Percentiles rank a stretch among this genome's conserved stretches.
Conservation (phyloP, 1,140 invertebrate genomes). For the Drosophila kepulauana region DNA sequence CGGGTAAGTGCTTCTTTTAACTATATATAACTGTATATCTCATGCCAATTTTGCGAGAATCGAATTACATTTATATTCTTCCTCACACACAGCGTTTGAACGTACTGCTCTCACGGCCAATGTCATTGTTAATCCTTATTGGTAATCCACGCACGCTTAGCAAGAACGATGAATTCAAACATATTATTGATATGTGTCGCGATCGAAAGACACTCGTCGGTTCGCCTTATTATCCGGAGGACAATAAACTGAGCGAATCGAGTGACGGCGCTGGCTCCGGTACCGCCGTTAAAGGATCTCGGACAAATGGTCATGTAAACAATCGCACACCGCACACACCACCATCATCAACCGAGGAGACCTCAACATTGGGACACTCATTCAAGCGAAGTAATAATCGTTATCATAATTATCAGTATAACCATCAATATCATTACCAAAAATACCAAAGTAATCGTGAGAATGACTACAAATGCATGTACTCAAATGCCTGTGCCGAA, state of each 20-base stretch:
- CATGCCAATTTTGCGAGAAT: neutral
- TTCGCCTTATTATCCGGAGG: slow-evolving; percentile 56
- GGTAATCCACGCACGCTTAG: slow-evolving; percentile 89
- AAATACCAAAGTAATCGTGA: slow-evolving; percentile 55
- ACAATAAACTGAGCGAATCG: slow-evolving; percentile 46
- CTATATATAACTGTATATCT: neutral
- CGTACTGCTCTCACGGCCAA: slow-evolving; percentile 93
- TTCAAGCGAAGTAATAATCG: slow-evolving; percentile 69
- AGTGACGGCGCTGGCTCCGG: slow-evolving; percentile 17
- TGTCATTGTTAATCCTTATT: slow-evolving; percentile 91
- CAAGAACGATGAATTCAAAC: slow-evolving; percentile 62
- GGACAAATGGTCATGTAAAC: slow-evolving; percentile 1
- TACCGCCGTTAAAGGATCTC: neutral
- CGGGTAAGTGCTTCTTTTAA: slow-evolving; percentile 86
- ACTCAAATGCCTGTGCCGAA: slow-evolving; percentile 34
- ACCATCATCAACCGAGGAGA: slow-evolving; percentile 1
- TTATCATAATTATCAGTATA: slow-evolving; percentile 19
- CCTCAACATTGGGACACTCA: slow-evolving; percentile 40
- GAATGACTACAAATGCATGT: slow-evolving; percentile 36
- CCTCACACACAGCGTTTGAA: slow-evolving; percentile 90
- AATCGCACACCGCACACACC: neutral
- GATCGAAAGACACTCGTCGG: slow-evolving; percentile 66
- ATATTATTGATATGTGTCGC: slow-evolving; percentile 70
- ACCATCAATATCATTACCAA: slow-evolving; percentile 32
- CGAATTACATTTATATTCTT: slow-evolving; percentile 28